phyloP scores from a whole-genome alignment of 2,113 vertebrate species.

The Dolichallabes microphthalmus region DNA sequence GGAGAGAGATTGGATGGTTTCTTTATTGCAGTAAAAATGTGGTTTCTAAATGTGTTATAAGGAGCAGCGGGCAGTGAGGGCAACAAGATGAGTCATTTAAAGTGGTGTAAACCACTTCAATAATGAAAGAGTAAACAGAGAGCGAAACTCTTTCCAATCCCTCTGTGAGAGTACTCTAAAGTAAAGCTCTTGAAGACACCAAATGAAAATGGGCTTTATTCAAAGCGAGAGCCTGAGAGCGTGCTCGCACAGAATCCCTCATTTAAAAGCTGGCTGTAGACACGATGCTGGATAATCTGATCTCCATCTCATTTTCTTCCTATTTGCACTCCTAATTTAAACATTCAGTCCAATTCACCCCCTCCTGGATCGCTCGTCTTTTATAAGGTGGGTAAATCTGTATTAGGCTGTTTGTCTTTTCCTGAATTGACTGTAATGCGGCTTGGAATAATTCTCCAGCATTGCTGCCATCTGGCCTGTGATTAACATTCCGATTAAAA shows the following conservation, averaged over 20 bases:
- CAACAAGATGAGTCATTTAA: background rate
- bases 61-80: conserved; percentile 15
- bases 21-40: background rate
- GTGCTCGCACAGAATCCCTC: conserved; percentile 68
- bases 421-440: conserved; percentile 58
- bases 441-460: conserved; percentile 62
- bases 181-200: conserved; percentile 63
- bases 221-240: conserved; percentile 68
- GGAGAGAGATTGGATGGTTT: conserved; percentile 1
- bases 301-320: conserved; percentile 44
- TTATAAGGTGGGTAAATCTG: conserved; percentile 64
- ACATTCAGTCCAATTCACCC: conserved; percentile 57
- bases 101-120: background rate
- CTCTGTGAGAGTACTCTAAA: conserved; percentile 30
- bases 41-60: background rate
- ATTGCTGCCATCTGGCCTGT: conserved; percentile 62
- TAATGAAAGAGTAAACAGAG: conserved; percentile 21
- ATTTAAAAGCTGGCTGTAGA: conserved; percentile 74
- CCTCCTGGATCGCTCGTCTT: conserved; percentile 62
- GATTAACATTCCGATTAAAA: conserved; percentile 67
- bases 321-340: conserved; percentile 67
- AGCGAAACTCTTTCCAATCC: conserved; percentile 34
- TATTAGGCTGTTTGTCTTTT: conserved; percentile 66
- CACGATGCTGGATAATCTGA: conserved; percentile 76
- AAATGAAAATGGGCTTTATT: conserved; percentile 74